Base-by-base conservation (phyloP, 2,797 vertebrate species). In the Artibeus jamaicensis region DNA sequence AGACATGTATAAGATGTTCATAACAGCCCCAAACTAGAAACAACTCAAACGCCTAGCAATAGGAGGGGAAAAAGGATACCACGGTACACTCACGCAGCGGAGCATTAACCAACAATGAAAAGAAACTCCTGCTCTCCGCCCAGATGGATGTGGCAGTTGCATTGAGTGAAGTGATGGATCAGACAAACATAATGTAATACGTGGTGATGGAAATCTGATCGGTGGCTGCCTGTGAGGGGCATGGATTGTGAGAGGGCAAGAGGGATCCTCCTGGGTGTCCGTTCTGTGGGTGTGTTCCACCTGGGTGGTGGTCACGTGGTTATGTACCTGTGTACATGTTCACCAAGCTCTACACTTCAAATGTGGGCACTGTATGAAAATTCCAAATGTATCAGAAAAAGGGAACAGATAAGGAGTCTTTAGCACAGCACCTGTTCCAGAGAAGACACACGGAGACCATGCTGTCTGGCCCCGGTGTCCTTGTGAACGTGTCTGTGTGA, bases 381-480 rank as follows among this genome's bases (percentile, higher is more conserved):
- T 48, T 32, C 42, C 46, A 48, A 48, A 5, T 8, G 42, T 50
- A 44, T 55, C 37, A 68, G 46, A 76, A 71, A 34, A 76, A 70
- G 50, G 79, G 79, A 84, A 29, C 1, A 50, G 15, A 19, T 34
- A 3, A 18, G 15, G 42, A 65, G 21, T 68, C 9, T 32, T 74
- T 70, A 22, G 19, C 42, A 16, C 0, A n/a, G 21, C 53, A 6
- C 55, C 46, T 73, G 18, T 42, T 42, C 70, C 42, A 74, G 14
- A 62, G 44, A 89, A 24, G 74, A 44, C 32, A 18, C 26, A 34
- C 34, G 18, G 86, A 83, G 87, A 65, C 26, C 7, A 22, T 11
- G 44, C 29, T 42, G 57, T 94, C 44, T 29, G 29, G 11, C 8
- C 0, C 0, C 22, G 0, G 0, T 12, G 16, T 92, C 53, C 50